phyloP scores from a whole-genome alignment of 2,888 invertebrate genomes.

The Scaptomyza caliginosa region DNA sequence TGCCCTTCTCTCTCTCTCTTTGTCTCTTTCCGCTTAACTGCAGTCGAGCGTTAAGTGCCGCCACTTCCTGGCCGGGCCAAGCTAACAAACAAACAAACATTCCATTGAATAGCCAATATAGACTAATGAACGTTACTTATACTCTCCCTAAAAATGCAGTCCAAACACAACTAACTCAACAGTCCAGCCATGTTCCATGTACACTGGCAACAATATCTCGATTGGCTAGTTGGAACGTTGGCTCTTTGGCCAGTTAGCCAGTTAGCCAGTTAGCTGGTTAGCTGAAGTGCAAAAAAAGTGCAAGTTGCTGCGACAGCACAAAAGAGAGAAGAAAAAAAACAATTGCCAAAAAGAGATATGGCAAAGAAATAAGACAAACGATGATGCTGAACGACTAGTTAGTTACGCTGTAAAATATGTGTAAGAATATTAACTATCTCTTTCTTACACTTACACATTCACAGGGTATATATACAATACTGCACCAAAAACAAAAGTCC shows the following conservation, averaged over 20 bases:
- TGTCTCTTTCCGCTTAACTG: background rate
- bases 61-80: constrained; percentile 37
- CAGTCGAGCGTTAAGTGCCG: constrained; percentile 44
- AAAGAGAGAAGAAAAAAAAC: constrained; percentile 4
- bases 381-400: background rate
- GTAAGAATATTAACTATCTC: background rate
- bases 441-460: no score
- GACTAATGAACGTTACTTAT: constrained; percentile 52
- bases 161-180: constrained; percentile 4
- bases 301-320: constrained; percentile 56
- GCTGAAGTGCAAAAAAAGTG: constrained; percentile 57
- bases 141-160: constrained; percentile 7
- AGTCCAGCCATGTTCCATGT: background rate
- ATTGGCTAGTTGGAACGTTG: no score
- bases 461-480: background rate
- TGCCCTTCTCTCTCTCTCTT: background rate
- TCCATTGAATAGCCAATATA: constrained; percentile 17
- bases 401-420: constrained; percentile 18
- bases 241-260: no score
- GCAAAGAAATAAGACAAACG: constrained; percentile 1
- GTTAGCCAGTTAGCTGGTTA: background rate
- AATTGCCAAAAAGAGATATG: constrained; percentile 5
- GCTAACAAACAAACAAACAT: constrained; percentile 17
- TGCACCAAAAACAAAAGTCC: background rate
- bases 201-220: background rate